phyloP scores from a whole-genome alignment of 1,140 invertebrate species.

The Mactra quadrangularis region DNA sequence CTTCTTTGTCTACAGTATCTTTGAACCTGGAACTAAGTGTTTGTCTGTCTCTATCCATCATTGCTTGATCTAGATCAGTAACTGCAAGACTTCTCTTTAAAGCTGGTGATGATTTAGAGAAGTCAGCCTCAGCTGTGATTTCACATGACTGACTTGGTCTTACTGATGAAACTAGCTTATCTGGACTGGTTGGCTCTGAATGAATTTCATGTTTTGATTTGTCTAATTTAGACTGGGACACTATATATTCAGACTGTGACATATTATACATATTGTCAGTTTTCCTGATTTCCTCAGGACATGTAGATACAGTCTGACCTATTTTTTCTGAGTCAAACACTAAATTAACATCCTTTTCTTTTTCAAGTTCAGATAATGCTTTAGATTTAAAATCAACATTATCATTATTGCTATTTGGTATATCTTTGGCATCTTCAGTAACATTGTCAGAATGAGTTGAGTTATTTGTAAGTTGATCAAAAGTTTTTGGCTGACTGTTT shows the following conservation, averaged over 20 bases:
- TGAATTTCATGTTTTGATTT: conserved; percentile 11
- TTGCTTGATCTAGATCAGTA: conserved; percentile 76
- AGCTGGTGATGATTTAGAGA: conserved; percentile 31
- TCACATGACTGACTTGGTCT: conserved; percentile 54
- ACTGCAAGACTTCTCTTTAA: conserved; percentile 64
- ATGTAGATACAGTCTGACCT: background rate
- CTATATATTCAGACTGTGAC: conserved; percentile 46
- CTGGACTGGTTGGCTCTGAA: conserved; percentile 47
- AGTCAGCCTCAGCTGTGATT: conserved; percentile 22
- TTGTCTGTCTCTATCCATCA: conserved; percentile 71
- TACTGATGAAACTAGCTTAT: conserved; percentile 9
- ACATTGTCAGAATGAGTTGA: background rate
- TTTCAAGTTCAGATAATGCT: conserved; percentile 55
- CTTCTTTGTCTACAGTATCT: conserved; percentile 38
- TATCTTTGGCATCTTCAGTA: background rate
- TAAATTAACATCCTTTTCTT: conserved; percentile 47
- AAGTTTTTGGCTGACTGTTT: too few species aligned
- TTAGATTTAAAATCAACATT: conserved; percentile 26
- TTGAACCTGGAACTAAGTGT: conserved; percentile 64
- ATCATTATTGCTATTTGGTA: conserved; percentile 11
- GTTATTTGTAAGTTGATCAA: background rate
- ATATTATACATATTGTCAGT: conserved; percentile 11
- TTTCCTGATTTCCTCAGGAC: background rate
- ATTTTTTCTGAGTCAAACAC: conserved; percentile 60
- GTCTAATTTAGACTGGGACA: background rate